phyloP scores from a whole-genome alignment of 1,140 invertebrate species.

The Reticulitermes speratus region DNA sequence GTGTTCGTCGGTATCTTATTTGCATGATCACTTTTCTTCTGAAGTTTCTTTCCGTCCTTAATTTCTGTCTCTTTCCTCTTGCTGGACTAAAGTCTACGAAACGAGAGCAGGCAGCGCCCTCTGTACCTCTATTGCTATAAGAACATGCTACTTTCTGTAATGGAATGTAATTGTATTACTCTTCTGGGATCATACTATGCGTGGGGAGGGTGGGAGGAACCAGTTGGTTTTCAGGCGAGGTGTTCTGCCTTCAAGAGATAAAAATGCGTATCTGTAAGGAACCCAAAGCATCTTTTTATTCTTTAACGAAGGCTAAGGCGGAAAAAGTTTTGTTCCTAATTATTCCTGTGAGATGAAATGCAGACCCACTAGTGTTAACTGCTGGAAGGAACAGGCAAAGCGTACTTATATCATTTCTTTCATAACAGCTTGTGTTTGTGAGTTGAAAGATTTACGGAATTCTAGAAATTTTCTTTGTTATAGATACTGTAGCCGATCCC shows the following conservation, averaged over 20 bases:
- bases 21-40: constrained; percentile 15
- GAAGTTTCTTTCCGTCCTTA: neutral
- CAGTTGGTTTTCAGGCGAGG: neutral
- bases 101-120: neutral
- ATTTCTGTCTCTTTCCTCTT: neutral
- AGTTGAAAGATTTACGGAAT: neutral
- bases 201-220: neutral
- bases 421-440: neutral
- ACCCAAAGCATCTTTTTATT: neutral
- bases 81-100: neutral
- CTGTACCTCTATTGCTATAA: neutral
- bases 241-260: neutral
- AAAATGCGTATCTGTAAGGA: neutral
- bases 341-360: neutral
- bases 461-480: too few relatives aligned
- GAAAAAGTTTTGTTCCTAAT: neutral
- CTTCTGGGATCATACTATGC: neutral
- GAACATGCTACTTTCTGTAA: constrained; percentile 16
- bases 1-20: neutral
- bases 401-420: neutral
- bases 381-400: neutral
- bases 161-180: constrained; percentile 9
- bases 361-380: neutral
- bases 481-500: too few relatives aligned
- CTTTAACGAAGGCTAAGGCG: neutral